Evolutionary conservation across 2,888 invertebrate genomes (phyloP).

Genomic region (Auanema freiburgensis): DNA sequence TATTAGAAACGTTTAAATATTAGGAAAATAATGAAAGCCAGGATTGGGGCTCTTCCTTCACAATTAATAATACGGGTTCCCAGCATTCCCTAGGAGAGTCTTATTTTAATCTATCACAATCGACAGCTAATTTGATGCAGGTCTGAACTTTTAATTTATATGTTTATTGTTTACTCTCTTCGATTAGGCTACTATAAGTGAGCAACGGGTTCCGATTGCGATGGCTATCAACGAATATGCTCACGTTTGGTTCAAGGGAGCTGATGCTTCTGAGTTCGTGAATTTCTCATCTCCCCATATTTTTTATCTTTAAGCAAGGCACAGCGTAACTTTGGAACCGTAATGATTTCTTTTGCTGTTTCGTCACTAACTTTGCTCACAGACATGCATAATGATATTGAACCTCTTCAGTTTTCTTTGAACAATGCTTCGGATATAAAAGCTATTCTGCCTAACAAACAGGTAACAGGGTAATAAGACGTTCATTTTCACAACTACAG

Average conservation of each 20-base stretch:
- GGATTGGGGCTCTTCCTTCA: slow-evolving; percentile 38
- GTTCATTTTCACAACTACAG: slow-evolving; percentile 35
- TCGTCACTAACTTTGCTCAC: slow-evolving; percentile 78
- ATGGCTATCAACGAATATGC: slow-evolving; percentile 97
- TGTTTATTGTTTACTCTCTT: too few species aligned
- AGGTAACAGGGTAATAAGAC: slow-evolving; percentile 70
- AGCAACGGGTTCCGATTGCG: slow-evolving; percentile 78
- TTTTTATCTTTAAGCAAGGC: slow-evolving; percentile 77
- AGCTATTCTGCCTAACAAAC: slow-evolving; percentile 87
- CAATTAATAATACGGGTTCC: slow-evolving; percentile 29
- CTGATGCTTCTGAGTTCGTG: slow-evolving; percentile 71
- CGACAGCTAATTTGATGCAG: slow-evolving; percentile 46
- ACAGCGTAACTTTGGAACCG: slow-evolving; percentile 92
- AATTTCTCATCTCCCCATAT: background rate
- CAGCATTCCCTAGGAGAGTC: slow-evolving; percentile 40
- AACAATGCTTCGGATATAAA: slow-evolving; percentile 84
- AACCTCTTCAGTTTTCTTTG: slow-evolving; percentile 83
- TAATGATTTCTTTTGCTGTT: slow-evolving; percentile 97
- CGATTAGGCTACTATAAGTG: slow-evolving; percentile 35
- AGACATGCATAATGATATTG: slow-evolving; percentile 39
- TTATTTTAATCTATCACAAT: slow-evolving; percentile 42
- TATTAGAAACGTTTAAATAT: slow-evolving; percentile 3
- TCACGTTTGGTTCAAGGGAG: slow-evolving; percentile 91
- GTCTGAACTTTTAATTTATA: slow-evolving; percentile 1
- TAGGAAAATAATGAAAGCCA: slow-evolving; percentile 13